A percentile compares a stretch with the other conserved stretches of the same genome.
These are phyloP conservation scores for Phrynocephalus vlangalii DNA, from an alignment of 2,797 vertebrate genomes.

Conservation along the genomic window DNA sequence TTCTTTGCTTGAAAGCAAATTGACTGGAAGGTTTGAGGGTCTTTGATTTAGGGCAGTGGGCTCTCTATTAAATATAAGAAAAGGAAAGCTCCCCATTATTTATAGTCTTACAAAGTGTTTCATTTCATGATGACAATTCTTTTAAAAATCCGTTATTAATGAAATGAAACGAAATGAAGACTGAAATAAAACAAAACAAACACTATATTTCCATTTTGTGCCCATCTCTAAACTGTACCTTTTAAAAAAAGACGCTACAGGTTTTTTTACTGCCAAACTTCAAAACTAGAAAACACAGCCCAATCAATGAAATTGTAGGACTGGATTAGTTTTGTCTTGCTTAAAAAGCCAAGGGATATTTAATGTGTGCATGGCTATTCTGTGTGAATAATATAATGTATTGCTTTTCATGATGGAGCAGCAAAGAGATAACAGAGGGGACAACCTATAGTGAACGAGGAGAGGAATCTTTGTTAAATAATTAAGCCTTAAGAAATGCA, in stretches of 20 bases:
- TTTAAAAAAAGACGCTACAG: background rate
- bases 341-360: background rate
- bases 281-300: background rate
- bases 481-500: slow-evolving; percentile 6
- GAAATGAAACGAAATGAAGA: too few relatives aligned
- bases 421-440: slow-evolving; percentile 24
- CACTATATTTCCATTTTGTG: too few relatives aligned
- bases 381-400: background rate
- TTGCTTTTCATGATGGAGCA: slow-evolving; percentile 10
- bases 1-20: too few relatives aligned
- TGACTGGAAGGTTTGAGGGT: too few relatives aligned
- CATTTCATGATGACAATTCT: too few relatives aligned
- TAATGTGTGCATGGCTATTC: background rate
- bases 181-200: too few relatives aligned
- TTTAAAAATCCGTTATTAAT: too few relatives aligned
- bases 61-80: too few relatives aligned
- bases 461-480: slow-evolving; percentile 4
- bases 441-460: slow-evolving; percentile 24
- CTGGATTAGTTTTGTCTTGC: slow-evolving; percentile 17
- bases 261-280: background rate
- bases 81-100: too few relatives aligned
- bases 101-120: too few relatives aligned
- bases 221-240: background rate
- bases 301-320: slow-evolving; percentile 11
- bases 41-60: too few relatives aligned